These are phyloP conservation scores for Hemibagrus wyckioides DNA, from an alignment of 2,113 vertebrate genomes.

Conservation along the genomic window DNA sequence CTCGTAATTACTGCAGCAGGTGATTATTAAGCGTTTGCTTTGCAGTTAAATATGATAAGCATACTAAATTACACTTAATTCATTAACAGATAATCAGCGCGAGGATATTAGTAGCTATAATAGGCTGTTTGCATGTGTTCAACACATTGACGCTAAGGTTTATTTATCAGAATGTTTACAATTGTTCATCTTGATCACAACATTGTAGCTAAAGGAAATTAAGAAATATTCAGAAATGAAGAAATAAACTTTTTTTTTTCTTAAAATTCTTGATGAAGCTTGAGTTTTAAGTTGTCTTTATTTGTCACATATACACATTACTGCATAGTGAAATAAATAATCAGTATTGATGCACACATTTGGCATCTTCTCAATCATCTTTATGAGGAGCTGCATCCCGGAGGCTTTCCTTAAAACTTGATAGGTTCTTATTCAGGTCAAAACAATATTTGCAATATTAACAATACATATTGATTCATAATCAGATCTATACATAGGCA, in stretches of 20 bases:
- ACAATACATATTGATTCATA: background rate
- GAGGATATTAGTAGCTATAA: background rate
- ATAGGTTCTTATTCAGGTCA: too few species aligned
- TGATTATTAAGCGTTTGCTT: conserved; percentile 3
- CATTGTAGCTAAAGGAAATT: background rate
- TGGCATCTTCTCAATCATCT: background rate
- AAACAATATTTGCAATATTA: background rate
- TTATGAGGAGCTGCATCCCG: background rate
- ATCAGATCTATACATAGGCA: background rate
- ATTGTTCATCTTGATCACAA: background rate
- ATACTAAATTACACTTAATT: conserved; percentile 8
- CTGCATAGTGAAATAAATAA: too few species aligned
- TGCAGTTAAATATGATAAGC: conserved; percentile 4
- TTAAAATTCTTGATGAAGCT: background rate
- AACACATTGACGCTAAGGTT: background rate
- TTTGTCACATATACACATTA: too few species aligned
- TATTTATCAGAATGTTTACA: background rate
- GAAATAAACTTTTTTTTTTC: background rate
- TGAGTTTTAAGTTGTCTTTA: too few species aligned
- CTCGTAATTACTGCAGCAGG: background rate
- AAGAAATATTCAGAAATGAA: background rate
- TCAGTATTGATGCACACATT: background rate
- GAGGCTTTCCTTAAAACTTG: background rate
- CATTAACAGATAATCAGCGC: background rate
- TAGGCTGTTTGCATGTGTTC: background rate